Base-by-base conservation (phyloP, 2,888 invertebrate genomes). In the Tupiocoris notatus region DNA sequence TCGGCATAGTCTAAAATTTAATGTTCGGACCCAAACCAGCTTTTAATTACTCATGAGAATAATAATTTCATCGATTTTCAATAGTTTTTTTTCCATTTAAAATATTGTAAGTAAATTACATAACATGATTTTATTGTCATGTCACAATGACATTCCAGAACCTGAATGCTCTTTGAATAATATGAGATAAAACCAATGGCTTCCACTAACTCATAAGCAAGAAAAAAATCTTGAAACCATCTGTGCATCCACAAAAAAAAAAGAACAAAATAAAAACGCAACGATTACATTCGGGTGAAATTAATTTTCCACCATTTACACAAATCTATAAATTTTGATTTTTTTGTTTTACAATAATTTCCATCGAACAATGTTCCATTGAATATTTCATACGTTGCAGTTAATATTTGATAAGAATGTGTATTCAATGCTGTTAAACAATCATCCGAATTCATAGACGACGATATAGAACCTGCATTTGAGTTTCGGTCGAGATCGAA, bases 21-120 rank as follows among this genome's bases (percentile, higher is more conserved):
- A 59, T 59, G 20, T 81, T 82, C 82, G 82, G 82, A 81, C 82
- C 82, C 82, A 81, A 79, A 82, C 82, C 82, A 82, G 82, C 82
- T 81, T 80, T 39, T 39, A 39, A 39, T 39, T 39, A 39, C 39
- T 39, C 39, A 12, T 39, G 39, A 39, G 39, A 39, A 39, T 39
- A 39, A 7, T 39, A 39, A 39, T 39, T 39, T 39, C 39, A 39
- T 39, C 39, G 39, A 39, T 39, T 39, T 39, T 39, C 39, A 12
- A 39, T 39, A 39, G 39, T 39, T 39, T 22, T 67, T 64, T 65
- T 65, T 39, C n/a, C 21, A 20, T 67, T 67, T 21, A 57, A 67
- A 57, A 70, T 24, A 59, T 61, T 39, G 39, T 39, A 39, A 39
- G 70, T 23, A 59, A 70, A 70, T 70, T 23, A 70, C 59, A 70